Percentiles rank a stretch among this genome's conserved stretches.
Conservation (phyloP, 2,888 invertebrate species). For the Opisthograptis luteolata region DNA sequence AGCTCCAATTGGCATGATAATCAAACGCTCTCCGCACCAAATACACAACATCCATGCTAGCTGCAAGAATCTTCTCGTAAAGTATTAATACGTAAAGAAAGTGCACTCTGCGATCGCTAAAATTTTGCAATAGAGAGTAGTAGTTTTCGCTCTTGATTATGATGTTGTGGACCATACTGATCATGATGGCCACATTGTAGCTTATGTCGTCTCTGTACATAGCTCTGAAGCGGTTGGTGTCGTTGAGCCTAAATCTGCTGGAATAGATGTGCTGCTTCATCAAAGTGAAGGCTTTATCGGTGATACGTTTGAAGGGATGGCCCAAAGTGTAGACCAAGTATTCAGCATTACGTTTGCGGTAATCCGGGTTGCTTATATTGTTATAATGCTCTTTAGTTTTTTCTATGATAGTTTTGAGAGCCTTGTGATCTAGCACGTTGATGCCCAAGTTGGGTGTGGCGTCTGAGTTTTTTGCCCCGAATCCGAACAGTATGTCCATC, state of each 20-base stretch:
- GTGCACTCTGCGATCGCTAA: slow-evolving; percentile 15
- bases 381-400: background rate
- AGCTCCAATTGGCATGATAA: background rate
- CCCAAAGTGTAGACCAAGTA: too few relatives aligned
- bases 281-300: background rate
- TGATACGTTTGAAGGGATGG: too few relatives aligned
- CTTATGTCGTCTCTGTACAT: background rate
- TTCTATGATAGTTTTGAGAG: background rate
- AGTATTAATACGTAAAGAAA: slow-evolving; percentile 49
- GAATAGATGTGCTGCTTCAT: slow-evolving; percentile 52
- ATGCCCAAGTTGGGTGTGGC: background rate
- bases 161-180: slow-evolving; percentile 44
- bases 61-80: slow-evolving; percentile 50
- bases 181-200: slow-evolving; percentile 46
- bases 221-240: slow-evolving; percentile 37
- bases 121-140: slow-evolving; percentile 26
- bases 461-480: background rate
- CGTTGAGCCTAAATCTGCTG: slow-evolving; percentile 41
- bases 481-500: background rate
- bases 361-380: background rate
- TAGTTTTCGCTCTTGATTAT: slow-evolving; percentile 46
- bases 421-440: background rate
- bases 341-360: background rate
- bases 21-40: slow-evolving; percentile 42
- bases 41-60: slow-evolving; percentile 42